Base-by-base conservation (phyloP, 2,888 invertebrate genomes). In the Xiphydria camelus region DNA sequence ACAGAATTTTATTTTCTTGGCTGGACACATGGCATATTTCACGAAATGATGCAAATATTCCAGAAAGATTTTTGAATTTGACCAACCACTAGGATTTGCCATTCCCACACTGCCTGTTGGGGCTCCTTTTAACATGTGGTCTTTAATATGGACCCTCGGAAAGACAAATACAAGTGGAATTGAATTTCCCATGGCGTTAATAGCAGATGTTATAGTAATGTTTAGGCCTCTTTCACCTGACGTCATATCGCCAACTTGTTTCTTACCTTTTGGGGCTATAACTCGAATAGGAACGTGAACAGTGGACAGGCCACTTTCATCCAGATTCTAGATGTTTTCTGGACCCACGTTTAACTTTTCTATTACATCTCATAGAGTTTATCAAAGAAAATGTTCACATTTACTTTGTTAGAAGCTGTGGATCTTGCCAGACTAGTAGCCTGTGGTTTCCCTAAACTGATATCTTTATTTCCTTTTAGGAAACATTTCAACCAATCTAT, bases 221-320 rank as follows among this genome's bases (percentile, higher is more conserved):
- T 64, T 41, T 18, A 57, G 51, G 10, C 68, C 66, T 40, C 69
- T 55, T 60, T 75, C 69, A 31, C 67, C 71, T 42, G 67, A 68
- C 10, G 66, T 70, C 14, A 73, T 43, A 23, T 57, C 40, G 12
- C 66, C 71, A 37, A 76, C 64, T 57, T 76, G 71, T 42, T 73
- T 76, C 14, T 58, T 48, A 4, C 72, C 70, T 45, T 57, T 72
- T 23, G 51, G 41, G 32, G 70, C 65, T 45, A 68, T 45, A 44
- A 70, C 60, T 48, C 64, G 64, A 18, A 53, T 38, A 18, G 63
- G 61, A 39, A 59, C 70, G 39, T 71, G 72, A 2, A 75, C 75
- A 7, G 71, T 76, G 18, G 70, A 62, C 5, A 72, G 41, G 0
- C 66, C 67, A 14, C 70, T 66, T 49, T 77, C 72, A 53, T 74